Evolutionary conservation across 2,888 invertebrate species (phyloP), one percentile per base, ranked within the genome.

Genomic region (Oligia latruncula): DNA sequence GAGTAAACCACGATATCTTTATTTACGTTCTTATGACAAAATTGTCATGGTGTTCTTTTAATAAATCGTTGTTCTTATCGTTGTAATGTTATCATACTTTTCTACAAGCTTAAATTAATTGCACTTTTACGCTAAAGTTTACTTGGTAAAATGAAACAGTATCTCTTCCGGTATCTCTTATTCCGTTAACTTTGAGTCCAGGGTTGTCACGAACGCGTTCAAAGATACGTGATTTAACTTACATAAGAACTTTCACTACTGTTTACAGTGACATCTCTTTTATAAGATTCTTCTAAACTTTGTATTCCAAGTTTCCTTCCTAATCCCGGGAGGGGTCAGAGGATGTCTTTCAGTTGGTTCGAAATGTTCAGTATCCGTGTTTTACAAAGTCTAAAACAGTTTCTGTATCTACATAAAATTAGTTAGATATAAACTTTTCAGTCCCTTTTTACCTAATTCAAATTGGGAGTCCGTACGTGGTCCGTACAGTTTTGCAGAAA

Each of bases 191-290:
- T 74, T 87, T 80, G 29, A n/a, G 74, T 65, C 66, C 73, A 87
- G 81, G 86, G 82, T 66, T 87, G 78, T 74, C 86, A 72, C 75
- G 74, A 80, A 77, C 64, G 68, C 74, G 62, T 77, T 55, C 77
- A 60, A 70, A 84, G 71, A 74, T 84, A 82, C 80, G 78, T 82
- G 88, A 89, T 90, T 90, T 82, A 81, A 88, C 82, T 88, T 88
- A 88, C 75, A 80, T 87, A 89, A 85, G 80, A 89, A 88, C 83
- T 88, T 86, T 85, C 77, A 70, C 77, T 78, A 62, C 79, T 87
- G 74, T 90, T 88, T 83, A 87, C 79, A 74, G 82, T 78, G 73
- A 86, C 82, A 79, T 84, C 72, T 81, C 64, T 75, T 87, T 83
- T 60, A 75, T 35, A 77, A 71, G 55, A 82, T 68, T 81, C 62